Percentiles rank a stretch among this genome's conserved stretches.
Evolutionary conservation across 2,797 vertebrate species (phyloP).

Genomic region (Pseudochaenichthys georgianus): DNA sequence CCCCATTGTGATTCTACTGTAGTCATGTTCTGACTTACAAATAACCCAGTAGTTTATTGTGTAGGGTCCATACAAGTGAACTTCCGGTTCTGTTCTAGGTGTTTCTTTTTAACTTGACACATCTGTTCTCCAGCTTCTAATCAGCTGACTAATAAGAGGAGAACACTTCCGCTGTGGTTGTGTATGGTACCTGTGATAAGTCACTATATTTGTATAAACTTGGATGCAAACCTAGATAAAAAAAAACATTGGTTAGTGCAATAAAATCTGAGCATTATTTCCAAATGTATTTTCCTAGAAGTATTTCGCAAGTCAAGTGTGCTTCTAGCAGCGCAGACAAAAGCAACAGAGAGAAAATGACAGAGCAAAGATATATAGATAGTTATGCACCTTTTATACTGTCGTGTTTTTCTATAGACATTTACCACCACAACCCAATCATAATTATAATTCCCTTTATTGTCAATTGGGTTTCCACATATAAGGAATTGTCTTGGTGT

Average conservation of each 20-base stretch:
- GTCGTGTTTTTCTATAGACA: too few relatives aligned
- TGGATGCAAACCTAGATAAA: not conserved
- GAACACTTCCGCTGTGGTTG: constrained; percentile 68
- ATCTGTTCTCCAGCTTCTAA: constrained; percentile 21
- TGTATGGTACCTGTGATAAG: not conserved
- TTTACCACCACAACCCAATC: too few relatives aligned
- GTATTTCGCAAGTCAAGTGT: not conserved
- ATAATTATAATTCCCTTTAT: too few relatives aligned
- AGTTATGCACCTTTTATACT: too few relatives aligned
- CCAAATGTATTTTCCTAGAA: not conserved
- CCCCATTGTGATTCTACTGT: too few relatives aligned
- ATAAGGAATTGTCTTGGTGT: too few relatives aligned
- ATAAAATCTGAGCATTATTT: too few relatives aligned
- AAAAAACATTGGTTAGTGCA: rapidly evolving
- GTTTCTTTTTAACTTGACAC: not conserved
- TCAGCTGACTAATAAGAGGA: constrained; percentile 78
- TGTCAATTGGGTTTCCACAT: too few relatives aligned
- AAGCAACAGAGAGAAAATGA: constrained; percentile 56
- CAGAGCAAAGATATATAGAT: not conserved
- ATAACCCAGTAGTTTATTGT: constrained; percentile 44
- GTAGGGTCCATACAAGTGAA: rapidly evolving
- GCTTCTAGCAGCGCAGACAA: constrained; percentile 41
- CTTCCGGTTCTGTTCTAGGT: not conserved
- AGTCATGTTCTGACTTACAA: not conserved
- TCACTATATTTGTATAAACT: not conserved